phyloP scores from a whole-genome alignment of 1,140 invertebrate species.

The Limonius californicus region DNA sequence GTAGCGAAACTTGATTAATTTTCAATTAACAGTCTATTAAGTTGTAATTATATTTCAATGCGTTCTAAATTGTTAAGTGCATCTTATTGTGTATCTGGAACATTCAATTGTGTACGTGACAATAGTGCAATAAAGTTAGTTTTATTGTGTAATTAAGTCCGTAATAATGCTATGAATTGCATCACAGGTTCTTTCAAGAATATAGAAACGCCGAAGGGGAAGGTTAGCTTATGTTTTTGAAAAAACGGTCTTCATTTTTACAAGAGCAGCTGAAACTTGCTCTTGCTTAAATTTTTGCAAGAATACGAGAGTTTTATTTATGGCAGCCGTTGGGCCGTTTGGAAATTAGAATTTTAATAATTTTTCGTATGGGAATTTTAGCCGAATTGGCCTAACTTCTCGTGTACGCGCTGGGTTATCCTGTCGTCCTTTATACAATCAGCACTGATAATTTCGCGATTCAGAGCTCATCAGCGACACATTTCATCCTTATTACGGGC shows the following conservation, averaged over 20 bases:
- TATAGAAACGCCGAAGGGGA: too few species aligned
- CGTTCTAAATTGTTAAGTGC: constrained; percentile 17
- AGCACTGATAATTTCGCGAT: constrained; percentile 44
- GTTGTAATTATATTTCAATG: constrained; percentile 22
- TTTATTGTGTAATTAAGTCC: constrained; percentile 33
- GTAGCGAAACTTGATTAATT: too few species aligned
- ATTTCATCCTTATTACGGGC: constrained; percentile 43
- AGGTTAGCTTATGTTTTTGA: too few species aligned
- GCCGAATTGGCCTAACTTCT: background rate
- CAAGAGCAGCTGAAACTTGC: too few species aligned
- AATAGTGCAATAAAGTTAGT: constrained; percentile 31
- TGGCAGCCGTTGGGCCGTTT: too few species aligned
- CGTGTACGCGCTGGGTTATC: background rate
- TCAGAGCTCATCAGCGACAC: constrained; percentile 44
- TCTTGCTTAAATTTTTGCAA: too few species aligned
- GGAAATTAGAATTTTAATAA: too few species aligned
- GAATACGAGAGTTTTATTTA: too few species aligned
- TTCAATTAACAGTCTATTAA: constrained; percentile 25
- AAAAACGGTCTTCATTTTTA: too few species aligned
- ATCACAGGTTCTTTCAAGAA: too few species aligned
- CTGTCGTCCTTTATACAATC: constrained; percentile 30
- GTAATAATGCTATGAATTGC: background rate
- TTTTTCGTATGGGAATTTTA: too few species aligned
- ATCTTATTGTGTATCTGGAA: constrained; percentile 19
- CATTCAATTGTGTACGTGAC: constrained; percentile 31